Evolutionary conservation across 2,113 vertebrate genomes (phyloP).

Genomic region (Cathartes aura): DNA sequence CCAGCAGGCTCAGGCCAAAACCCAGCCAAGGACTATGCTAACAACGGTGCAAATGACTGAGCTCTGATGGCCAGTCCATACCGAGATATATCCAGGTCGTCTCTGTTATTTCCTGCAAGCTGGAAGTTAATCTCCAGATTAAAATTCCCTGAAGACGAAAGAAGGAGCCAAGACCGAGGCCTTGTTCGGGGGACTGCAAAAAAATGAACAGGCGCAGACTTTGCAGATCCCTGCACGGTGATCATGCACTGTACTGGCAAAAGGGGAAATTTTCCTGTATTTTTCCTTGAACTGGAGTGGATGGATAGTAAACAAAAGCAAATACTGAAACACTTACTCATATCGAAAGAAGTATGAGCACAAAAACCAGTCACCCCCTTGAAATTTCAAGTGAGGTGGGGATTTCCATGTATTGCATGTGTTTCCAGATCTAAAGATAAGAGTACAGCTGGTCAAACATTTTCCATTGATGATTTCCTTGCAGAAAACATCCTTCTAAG

Average conservation of each 20-base stretch:
- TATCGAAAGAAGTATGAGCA: neutral
- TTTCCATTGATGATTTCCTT: constrained; percentile 62
- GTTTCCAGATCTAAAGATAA: constrained; percentile 65
- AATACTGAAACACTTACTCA: constrained; percentile 36
- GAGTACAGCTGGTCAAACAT: constrained; percentile 66
- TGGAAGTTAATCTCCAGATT: neutral
- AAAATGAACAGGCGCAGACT: accelerated
- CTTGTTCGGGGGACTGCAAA: neutral
- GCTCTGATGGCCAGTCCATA: neutral
- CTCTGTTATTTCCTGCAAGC: constrained; percentile 7
- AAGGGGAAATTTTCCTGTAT: neutral
- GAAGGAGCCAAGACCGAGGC: neutral
- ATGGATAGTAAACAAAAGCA: constrained; percentile 21
- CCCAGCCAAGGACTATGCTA: neutral
- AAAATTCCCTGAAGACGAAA: neutral
- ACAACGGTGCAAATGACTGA: neutral
- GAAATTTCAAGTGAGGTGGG: constrained; percentile 55
- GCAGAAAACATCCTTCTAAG: constrained; percentile 53
- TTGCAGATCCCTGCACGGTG: accelerated
- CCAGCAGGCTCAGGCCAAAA: neutral
- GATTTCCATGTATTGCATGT: constrained; percentile 68
- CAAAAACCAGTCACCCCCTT: constrained; percentile 38
- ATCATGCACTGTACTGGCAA: neutral
- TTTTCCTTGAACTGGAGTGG: neutral
- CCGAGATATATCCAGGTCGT: neutral